Evolutionary conservation across 2,113 vertebrate species (phyloP).

Genomic region (Syngnathus scovelli): DNA sequence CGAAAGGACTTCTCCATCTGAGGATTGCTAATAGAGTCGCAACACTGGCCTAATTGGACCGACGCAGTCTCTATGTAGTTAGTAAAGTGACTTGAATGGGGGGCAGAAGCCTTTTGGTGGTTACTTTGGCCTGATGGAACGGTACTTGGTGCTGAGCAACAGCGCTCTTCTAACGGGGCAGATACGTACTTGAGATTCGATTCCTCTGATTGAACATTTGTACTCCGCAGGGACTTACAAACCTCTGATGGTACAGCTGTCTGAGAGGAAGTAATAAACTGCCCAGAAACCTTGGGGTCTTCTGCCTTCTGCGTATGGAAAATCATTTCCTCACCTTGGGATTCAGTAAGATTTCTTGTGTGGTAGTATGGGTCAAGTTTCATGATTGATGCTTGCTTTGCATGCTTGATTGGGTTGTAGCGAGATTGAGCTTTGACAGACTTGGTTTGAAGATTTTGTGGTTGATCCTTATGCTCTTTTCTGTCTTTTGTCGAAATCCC

Average conservation of each 20-base stretch:
- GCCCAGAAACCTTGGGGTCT: constrained; percentile 16
- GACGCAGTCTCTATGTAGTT: constrained; percentile 19
- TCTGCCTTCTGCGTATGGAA: constrained; percentile 32
- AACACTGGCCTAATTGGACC: constrained; percentile 17
- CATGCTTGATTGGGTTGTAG: constrained; percentile 19
- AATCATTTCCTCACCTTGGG: constrained; percentile 42
- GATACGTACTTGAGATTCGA: constrained; percentile 12
- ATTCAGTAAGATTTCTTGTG: constrained; percentile 25
- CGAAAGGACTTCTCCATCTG: constrained; percentile 14
- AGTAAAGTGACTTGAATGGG: constrained; percentile 1
- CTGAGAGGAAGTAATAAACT: constrained; percentile 22
- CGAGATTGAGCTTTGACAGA: constrained; percentile 12
- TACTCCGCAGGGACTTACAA: constrained; percentile 20
- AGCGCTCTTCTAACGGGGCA: constrained; percentile 16
- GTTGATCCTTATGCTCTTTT: constrained; percentile 15
- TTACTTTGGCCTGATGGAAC: constrained; percentile 14
- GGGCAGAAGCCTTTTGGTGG: constrained; percentile 4
- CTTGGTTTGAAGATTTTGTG: constrained; percentile 11
- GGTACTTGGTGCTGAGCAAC: constrained; percentile 14
- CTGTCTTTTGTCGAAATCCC: constrained; percentile 16
- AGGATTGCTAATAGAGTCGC: constrained; percentile 14
- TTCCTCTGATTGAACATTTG: constrained; percentile 30
- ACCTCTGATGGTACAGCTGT: constrained; percentile 26
- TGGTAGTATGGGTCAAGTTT: constrained; percentile 25
- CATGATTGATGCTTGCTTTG: constrained; percentile 6